Conservation (phyloP, 2,888 invertebrate species). For the Patella ulyssiponensis region DNA sequence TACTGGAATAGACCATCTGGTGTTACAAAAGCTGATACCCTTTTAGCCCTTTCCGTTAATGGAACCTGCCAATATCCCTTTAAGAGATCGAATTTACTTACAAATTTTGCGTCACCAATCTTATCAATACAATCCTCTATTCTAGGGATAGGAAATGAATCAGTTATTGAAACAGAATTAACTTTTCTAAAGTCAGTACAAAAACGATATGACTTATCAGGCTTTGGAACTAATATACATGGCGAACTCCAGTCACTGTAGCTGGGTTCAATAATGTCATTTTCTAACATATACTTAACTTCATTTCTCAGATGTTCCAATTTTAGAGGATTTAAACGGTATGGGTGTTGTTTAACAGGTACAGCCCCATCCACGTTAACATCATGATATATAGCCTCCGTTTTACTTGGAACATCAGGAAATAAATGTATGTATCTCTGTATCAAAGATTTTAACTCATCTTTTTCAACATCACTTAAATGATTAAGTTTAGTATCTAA, state of each 20-base stretch:
- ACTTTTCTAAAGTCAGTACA: conserved; percentile 46
- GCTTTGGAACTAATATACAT: conserved; percentile 41
- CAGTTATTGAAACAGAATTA: too few relatives aligned
- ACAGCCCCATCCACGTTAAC: conserved; percentile 25
- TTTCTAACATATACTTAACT: conserved; percentile 43
- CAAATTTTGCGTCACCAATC: conserved; percentile 41
- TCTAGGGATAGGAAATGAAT: conserved; percentile 45
- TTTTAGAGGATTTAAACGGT: conserved; percentile 27
- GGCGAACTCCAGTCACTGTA: conserved; percentile 46
- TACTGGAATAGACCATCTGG: conserved; percentile 37
- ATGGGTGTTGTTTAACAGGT: conserved; percentile 30
- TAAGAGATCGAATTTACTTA: conserved; percentile 46
- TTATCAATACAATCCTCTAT: conserved; percentile 49
- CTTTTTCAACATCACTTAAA: neutral
- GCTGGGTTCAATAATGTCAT: conserved; percentile 47
- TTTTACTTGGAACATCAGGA: conserved; percentile 21
- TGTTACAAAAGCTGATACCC: conserved; percentile 44
- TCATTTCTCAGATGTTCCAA: conserved; percentile 30
- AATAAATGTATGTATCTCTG: conserved; percentile 15
- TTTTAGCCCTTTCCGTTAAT: conserved; percentile 38
- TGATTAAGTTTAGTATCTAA: neutral
- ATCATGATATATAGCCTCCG: conserved; percentile 19
- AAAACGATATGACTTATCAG: conserved; percentile 34
- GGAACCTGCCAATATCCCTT: conserved; percentile 41
- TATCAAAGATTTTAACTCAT: conserved; percentile 3